A percentile compares a stretch with the other conserved stretches of the same genome.
These are phyloP conservation scores for Arge pagana DNA, from an alignment of 2,888 invertebrate species.

Conservation along the genomic window DNA sequence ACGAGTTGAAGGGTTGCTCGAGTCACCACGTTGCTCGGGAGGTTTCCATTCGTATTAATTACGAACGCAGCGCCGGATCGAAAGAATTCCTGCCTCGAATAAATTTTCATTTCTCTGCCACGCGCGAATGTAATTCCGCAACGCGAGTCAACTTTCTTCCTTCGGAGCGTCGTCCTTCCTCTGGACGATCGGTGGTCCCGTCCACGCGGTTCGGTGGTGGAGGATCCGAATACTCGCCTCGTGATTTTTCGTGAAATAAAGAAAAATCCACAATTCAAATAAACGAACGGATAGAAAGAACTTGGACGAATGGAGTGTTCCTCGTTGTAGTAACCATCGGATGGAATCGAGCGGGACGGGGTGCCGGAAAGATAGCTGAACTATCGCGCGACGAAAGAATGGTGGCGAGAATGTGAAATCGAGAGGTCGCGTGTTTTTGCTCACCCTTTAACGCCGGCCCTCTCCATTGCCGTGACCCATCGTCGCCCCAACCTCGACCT, in stretches of 20 bases:
- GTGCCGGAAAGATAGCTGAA: conserved; percentile 35
- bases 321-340: no score
- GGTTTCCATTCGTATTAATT: conserved; percentile 52
- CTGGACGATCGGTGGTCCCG: no score
- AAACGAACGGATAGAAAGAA: no score
- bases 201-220: no score
- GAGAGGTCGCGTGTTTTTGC: conserved; percentile 39
- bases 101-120: no score
- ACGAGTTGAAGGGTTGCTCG: conserved; percentile 48
- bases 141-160: no score
- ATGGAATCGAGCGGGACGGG: conserved; percentile 3
- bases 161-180: no score
- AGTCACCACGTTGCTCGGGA: conserved; percentile 31
- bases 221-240: no score
- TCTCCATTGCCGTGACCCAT: conserved; percentile 11
- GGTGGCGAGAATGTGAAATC: conserved; percentile 42
- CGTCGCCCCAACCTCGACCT: conserved; percentile 9
- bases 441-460: conserved; percentile 28
- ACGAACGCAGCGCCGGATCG: conserved; percentile 25
- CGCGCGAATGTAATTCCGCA: no score
- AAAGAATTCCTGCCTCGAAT: background rate
- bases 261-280: no score
- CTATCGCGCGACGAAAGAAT: conserved; percentile 43
- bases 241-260: no score
- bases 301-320: conserved; percentile 17